Evolutionary conservation across 2,888 invertebrate genomes (phyloP), one percentile per base, ranked within the genome.

Genomic region (Rhingia campestris): DNA sequence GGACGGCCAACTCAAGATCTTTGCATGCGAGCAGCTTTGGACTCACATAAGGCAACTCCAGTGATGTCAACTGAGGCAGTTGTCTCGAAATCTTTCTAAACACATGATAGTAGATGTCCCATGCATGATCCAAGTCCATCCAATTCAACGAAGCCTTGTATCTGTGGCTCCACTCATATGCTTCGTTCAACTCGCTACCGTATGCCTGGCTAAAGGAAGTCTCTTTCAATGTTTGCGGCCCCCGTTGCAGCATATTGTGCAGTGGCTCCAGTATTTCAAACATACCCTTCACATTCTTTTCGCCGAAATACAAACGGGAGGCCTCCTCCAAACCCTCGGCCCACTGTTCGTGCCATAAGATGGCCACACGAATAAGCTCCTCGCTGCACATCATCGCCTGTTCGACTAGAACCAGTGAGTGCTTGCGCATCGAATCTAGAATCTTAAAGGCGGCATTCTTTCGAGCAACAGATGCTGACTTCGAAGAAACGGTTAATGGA

Each of bases 261-360:
- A 99, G 91, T 0, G 99, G 99, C 88, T 98, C 98, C 77, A 99
- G 92, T 0, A 97, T 97, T 86, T 96, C 96, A 89, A 99, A 96
- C 99, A 99, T 99, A 6, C 97, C 99, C 81, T 96, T 95, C 0
- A 98, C 96, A 90, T 99, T 98, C 79, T 96, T 94, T 90, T 99
- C 99, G 3, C 98, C 98, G 91, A 99, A 99, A 91, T 98, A 99
- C 7, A 99, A 92, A 90, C 96, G 92, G 4, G 97, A 97, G 0
- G 99, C 99, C 90, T 99, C 99, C 88, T 97, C 97, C 22, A 99
- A 92, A 0, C 98, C 99, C 91, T 99, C 99, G 89, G 99, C 98
- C 99, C 99, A 99, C 88, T 98, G 95, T 91, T 99, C 99, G 89
- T 99, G 99, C 99, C 99, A 99, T 14, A 99, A 92, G 86, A 99